Conservation (phyloP, 2,888 invertebrate species). For the Dryocosmus kuriphilus region DNA sequence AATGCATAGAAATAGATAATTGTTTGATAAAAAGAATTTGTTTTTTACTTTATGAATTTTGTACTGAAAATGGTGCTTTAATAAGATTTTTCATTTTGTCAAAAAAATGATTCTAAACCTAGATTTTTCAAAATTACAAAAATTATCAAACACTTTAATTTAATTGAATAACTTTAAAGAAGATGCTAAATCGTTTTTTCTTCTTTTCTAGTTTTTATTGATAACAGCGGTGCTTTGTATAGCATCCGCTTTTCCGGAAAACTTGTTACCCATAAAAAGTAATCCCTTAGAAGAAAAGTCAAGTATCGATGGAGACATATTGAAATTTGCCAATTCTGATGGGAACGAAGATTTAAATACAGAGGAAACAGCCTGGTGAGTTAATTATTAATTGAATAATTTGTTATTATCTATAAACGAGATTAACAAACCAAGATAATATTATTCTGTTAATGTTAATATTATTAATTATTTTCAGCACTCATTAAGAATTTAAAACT, state of each 20-base stretch:
- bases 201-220: not conserved
- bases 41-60: no score
- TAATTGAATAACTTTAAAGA: not conserved
- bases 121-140: no score
- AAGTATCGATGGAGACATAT: not conserved
- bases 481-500: no score
- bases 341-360: not conserved
- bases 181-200: not conserved
- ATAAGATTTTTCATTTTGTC: no score
- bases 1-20: no score
- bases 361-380: not conserved
- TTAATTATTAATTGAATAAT: not conserved
- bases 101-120: no score
- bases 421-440: no score
- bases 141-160: not conserved
- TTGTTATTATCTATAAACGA: not conserved
- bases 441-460: no score
- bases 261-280: not conserved
- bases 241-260: not conserved
- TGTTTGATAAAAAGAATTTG: no score
- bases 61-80: no score
- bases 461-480: no score
- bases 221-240: not conserved
- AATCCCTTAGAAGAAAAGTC: not conserved
- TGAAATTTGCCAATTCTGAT: not conserved